Base-by-base conservation (phyloP, 2,888 invertebrate species). In the Nymphalis polychloros region DNA sequence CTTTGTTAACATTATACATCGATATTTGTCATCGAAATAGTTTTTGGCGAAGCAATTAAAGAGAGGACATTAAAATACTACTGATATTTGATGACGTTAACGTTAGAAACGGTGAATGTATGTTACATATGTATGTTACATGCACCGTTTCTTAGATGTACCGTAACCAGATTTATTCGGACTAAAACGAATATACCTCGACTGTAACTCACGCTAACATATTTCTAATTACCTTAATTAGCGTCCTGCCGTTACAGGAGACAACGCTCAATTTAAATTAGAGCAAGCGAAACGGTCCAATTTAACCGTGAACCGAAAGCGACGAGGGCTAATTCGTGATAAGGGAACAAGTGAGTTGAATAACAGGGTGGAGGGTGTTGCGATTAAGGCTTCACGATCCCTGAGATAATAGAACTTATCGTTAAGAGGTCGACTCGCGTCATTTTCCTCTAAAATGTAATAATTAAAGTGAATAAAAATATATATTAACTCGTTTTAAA, bases 161-260 rank as follows among this genome's bases (percentile, higher is more conserved):
- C 41, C 41, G 41, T 41, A 1, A 5, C 53, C 16, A 5, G 53
- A 13, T 8, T 31, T 31, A 55, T 31, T 17, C 31, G 17, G 31
- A 55, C 10, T 17, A 55, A 27, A 55, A 8, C 17, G 53, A 55
- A 31, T 17, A n/a, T 17, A 19, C 16, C 13, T 17, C 31, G 23
- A 35, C 59, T 41, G 16, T 49, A 66, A 74, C 78, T 78, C 78
- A 75, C 79, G 79, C 81, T 87, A 86, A 85, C 83, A 84, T 85
- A 83, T 84, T 85, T 85, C 83, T 86, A 87, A 90, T 90, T 90
- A 85, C 82, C 82, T 85, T 88, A 90, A 90, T 90, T 88, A 88
- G 87, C 84, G 83, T 83, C 84, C 86, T 84, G 80, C 79, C 83
- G 85, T 88, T 86, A 88, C 84, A 80, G 79, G 81, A 81, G 83